These are phyloP conservation scores for Microplitis mediator DNA, from an alignment of 1,140 invertebrate species.

Conservation along the genomic window DNA sequence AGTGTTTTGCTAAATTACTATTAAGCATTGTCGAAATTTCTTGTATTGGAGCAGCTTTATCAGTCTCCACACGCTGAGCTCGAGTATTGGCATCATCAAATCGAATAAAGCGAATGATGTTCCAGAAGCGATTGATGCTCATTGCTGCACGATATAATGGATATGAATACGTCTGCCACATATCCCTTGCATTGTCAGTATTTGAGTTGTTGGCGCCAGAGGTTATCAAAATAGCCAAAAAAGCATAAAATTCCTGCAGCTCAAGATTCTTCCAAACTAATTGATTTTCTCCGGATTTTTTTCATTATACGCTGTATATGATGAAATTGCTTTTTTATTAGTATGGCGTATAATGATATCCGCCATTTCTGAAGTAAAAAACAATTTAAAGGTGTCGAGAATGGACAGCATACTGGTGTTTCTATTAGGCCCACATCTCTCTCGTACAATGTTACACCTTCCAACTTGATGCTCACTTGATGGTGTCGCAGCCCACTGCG, in stretches of 20 bases:
- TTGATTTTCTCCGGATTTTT: slow-evolving; percentile 18
- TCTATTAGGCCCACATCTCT: slow-evolving; percentile 32
- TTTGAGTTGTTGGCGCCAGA: slow-evolving; percentile 31
- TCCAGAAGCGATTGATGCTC: slow-evolving; percentile 34
- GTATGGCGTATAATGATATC: slow-evolving; percentile 36
- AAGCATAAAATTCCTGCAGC: slow-evolving; percentile 31
- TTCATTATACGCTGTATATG: slow-evolving; percentile 34
- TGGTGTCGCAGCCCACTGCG: slow-evolving; percentile 30
- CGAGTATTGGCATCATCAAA: slow-evolving; percentile 43
- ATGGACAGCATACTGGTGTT: slow-evolving; percentile 26
- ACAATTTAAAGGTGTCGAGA: slow-evolving; percentile 32
- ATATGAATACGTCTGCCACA: slow-evolving; percentile 32
- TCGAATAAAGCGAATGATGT: slow-evolving; percentile 39
- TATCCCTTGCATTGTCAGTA: slow-evolving; percentile 25
- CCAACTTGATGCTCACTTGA: slow-evolving; percentile 24
- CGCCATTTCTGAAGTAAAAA: slow-evolving; percentile 34
- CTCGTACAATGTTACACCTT: slow-evolving; percentile 31
- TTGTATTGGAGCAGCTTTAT: slow-evolving; percentile 38
- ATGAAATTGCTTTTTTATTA: slow-evolving; percentile 36
- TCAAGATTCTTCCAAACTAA: slow-evolving; percentile 18
- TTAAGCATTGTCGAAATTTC: slow-evolving; percentile 35
- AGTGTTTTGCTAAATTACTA: slow-evolving; percentile 22
- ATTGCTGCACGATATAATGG: slow-evolving; percentile 40
- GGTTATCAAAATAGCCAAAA: slow-evolving; percentile 28
- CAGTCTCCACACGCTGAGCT: slow-evolving; percentile 31